Conservation (phyloP, 2,113 vertebrate species). For the Archilochus colubris region DNA sequence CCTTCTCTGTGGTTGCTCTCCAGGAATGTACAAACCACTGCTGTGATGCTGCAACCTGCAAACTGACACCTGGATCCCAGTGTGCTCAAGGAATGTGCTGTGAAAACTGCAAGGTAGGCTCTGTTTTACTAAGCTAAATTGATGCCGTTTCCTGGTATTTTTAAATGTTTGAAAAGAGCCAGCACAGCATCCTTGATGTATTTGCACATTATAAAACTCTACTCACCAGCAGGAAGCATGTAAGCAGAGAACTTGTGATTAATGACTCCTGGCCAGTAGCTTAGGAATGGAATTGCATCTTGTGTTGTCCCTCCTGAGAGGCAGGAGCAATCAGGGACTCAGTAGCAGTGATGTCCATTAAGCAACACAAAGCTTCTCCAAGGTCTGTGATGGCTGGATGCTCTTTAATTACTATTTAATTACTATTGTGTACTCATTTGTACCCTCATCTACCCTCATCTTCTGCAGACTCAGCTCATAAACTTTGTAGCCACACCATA, state of each 20-base stretch:
- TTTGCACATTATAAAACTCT: neutral
- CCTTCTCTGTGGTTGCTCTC: neutral
- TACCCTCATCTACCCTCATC: neutral
- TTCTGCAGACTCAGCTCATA: neutral
- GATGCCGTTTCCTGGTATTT: neutral
- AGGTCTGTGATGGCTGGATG: neutral
- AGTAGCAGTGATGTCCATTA: neutral
- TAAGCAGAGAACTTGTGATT: neutral
- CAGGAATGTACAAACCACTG: slow-evolving; percentile 85
- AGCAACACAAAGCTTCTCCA: neutral
- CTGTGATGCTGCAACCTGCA: slow-evolving; percentile 86
- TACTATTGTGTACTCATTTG: neutral
- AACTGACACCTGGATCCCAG: slow-evolving; percentile 75
- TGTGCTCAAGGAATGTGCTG: slow-evolving; percentile 87
- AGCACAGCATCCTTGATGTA: neutral
- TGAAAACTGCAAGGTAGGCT: slow-evolving; percentile 82
- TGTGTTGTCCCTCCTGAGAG: neutral
- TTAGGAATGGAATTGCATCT: neutral
- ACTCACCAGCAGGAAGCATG: neutral
- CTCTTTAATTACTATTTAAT: neutral
- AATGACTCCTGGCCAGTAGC: neutral
- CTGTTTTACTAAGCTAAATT: neutral
- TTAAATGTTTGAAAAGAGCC: neutral
- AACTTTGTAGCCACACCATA: neutral
- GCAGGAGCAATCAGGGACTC: neutral